A percentile compares a stretch with the other conserved stretches of the same genome.
Evolutionary conservation across 2,113 vertebrate species (phyloP).

Genomic region (Eudyptes chrysolophus): DNA sequence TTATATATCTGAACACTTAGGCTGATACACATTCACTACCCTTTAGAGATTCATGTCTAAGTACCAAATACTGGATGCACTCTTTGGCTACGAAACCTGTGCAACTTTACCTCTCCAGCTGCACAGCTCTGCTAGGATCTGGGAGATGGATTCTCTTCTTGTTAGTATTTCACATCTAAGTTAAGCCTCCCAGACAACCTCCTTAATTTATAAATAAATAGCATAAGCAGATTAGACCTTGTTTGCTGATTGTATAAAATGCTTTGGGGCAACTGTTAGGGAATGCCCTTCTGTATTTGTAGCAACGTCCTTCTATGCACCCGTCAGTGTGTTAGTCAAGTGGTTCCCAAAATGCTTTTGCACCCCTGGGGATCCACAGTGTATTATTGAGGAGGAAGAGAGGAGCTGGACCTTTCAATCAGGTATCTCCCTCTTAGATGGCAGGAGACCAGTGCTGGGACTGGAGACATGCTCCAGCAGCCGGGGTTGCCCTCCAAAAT

Average conservation of each 20-base stretch:
- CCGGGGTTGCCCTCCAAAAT: not conserved
- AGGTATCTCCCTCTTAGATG: not conserved
- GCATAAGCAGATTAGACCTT: not conserved
- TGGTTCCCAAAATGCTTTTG: not conserved
- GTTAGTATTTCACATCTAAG: not conserved
- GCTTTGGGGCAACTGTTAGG: not conserved
- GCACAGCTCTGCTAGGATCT: not conserved
- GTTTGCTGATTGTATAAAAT: not conserved
- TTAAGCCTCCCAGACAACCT: not conserved
- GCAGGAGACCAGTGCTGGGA: not conserved
- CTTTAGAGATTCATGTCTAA: not conserved
- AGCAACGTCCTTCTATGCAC: not conserved
- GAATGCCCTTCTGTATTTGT: not conserved
- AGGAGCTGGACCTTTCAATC: not conserved
- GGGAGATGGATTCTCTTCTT: not conserved
- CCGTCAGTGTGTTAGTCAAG: not conserved
- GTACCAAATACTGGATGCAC: not conserved
- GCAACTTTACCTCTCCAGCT: not conserved
- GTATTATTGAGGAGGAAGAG: not conserved
- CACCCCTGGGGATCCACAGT: not conserved
- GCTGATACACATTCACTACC: not conserved
- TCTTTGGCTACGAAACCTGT: not conserved
- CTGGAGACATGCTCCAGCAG: not conserved
- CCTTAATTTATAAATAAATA: not conserved
- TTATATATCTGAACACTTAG: not conserved